A percentile compares a stretch with the other conserved stretches of the same genome.
Evolutionary conservation across 2,113 vertebrate species (phyloP).

Genomic region (Macaca mulatta): DNA sequence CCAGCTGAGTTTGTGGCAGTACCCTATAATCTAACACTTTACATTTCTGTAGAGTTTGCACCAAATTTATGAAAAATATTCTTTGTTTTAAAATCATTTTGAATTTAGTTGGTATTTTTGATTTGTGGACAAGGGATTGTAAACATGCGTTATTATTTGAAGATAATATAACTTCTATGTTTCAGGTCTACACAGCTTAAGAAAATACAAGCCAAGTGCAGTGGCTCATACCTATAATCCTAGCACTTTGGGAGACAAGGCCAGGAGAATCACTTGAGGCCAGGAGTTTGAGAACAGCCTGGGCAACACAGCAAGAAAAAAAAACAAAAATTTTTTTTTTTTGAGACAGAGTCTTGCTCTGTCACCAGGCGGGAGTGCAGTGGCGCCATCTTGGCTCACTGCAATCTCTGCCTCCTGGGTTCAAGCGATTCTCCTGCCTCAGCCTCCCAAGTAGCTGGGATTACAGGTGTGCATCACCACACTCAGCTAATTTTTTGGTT

Average conservation of each 20-base stretch:
- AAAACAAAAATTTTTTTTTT: too few relatives aligned
- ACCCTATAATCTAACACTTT: background rate
- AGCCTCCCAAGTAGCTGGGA: too few relatives aligned
- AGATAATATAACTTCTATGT: background rate
- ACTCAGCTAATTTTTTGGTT: too few relatives aligned
- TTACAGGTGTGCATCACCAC: too few relatives aligned
- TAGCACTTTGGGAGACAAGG: background rate
- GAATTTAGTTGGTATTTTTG: background rate
- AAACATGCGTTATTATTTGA: background rate
- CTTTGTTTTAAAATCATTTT: background rate
- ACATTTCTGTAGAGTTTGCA: background rate
- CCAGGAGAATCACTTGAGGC: background rate
- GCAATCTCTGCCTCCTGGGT: too few relatives aligned
- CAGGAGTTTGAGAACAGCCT: background rate
- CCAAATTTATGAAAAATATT: conserved; percentile 2
- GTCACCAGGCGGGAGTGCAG: too few relatives aligned
- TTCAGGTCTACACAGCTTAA: background rate
- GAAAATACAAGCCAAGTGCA: background rate
- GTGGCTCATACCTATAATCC: background rate
- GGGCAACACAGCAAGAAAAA: too few relatives aligned
- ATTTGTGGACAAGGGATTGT: background rate
- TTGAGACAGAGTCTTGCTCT: too few relatives aligned
- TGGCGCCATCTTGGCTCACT: too few relatives aligned
- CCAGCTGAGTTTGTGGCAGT: background rate
- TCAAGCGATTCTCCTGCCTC: too few relatives aligned